A percentile compares a stretch with the other conserved stretches of the same genome.
Evolutionary conservation across 1,140 invertebrate species (phyloP).

Genomic region (Lamellibrachia luymesi): DNA sequence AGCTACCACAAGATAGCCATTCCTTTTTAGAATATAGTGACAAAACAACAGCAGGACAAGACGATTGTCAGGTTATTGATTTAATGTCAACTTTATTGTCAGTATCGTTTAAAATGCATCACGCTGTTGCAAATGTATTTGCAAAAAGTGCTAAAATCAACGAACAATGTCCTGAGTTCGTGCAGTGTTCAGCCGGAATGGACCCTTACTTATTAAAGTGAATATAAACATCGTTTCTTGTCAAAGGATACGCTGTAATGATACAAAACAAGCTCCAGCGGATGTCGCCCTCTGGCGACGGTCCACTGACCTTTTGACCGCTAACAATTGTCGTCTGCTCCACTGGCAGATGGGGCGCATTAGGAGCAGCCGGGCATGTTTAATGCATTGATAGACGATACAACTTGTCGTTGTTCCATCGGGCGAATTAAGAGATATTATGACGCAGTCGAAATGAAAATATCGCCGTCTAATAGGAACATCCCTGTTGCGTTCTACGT

Average conservation of each 20-base stretch:
- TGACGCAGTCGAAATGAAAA: background rate
- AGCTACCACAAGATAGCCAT: too few relatives aligned
- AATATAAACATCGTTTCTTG: too few relatives aligned
- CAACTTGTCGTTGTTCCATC: background rate
- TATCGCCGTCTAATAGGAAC: background rate
- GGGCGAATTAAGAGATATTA: conserved; percentile 1
- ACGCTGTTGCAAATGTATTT: too few relatives aligned
- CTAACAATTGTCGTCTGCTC: background rate
- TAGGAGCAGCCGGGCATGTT: conserved; percentile 2
- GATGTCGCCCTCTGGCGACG: background rate
- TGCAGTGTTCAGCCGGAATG: too few relatives aligned
- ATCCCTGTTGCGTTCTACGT: background rate
- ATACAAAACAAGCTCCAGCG: background rate
- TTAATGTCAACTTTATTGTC: too few relatives aligned
- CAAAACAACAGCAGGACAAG: too few relatives aligned
- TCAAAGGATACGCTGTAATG: background rate
- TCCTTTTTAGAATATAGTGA: too few relatives aligned
- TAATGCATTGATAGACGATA: conserved; percentile 5
- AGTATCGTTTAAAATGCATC: too few relatives aligned
- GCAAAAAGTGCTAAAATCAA: too few relatives aligned
- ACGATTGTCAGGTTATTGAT: too few relatives aligned
- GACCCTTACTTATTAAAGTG: too few relatives aligned
- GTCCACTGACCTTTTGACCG: background rate
- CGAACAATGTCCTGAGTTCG: too few relatives aligned
- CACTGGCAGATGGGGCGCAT: background rate